These are phyloP conservation scores for Erythrolamprus reginae DNA, from an alignment of 2,113 vertebrate genomes.

Conservation along the genomic window DNA sequence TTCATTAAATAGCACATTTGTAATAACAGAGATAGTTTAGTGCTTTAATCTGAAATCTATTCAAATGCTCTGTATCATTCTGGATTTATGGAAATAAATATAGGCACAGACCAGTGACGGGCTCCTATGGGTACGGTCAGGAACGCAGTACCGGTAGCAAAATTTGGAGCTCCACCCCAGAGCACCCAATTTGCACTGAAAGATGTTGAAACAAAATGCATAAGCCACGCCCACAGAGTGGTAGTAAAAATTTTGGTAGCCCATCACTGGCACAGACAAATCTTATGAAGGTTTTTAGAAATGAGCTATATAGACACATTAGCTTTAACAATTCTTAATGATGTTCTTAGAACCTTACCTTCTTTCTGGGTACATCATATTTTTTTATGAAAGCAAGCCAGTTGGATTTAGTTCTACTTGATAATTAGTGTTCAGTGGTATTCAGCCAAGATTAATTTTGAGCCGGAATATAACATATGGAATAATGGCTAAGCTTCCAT, in stretches of 20 bases:
- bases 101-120: no score
- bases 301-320: slow-evolving; percentile 36
- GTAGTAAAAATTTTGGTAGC: no score
- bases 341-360: slow-evolving; percentile 34
- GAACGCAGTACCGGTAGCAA: no score
- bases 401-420: slow-evolving; percentile 44
- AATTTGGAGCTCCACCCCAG: no score
- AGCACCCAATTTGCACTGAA: no score
- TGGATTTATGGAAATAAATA: not conserved
- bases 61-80: not conserved
- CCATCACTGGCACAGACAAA: slow-evolving; percentile 19
- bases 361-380: slow-evolving; percentile 54
- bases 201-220: no score
- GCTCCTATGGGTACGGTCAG: no score
- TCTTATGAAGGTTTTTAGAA: not conserved
- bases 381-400: slow-evolving; percentile 48
- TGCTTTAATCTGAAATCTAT: not conserved
- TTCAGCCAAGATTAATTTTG: slow-evolving; percentile 56
- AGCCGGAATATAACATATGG: slow-evolving; percentile 48
- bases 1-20: not conserved
- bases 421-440: slow-evolving; percentile 59
- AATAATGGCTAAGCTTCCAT: slow-evolving; percentile 46
- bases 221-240: no score
- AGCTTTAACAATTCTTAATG: slow-evolving; percentile 44
- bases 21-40: not conserved